Evolutionary conservation across 2,888 invertebrate genomes (phyloP).

Genomic region (Polietes domitor): DNA sequence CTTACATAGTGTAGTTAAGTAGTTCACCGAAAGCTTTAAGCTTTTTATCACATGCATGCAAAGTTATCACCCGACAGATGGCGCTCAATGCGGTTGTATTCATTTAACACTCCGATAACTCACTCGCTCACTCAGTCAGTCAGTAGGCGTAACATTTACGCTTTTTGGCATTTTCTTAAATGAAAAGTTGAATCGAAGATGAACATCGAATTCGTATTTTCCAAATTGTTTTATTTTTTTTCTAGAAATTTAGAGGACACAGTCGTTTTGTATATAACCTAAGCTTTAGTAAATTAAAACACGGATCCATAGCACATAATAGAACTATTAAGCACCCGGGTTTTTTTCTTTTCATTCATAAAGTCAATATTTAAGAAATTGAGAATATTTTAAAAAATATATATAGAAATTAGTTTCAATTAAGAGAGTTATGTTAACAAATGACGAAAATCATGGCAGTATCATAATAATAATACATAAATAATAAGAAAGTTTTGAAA

Average conservation of each 20-base stretch:
- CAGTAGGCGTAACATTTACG: constrained; percentile 77
- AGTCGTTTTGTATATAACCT: constrained; percentile 59
- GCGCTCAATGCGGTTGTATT: constrained; percentile 48
- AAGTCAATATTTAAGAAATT: constrained; percentile 27
- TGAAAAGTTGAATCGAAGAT: constrained; percentile 12
- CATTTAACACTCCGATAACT: constrained; percentile 69
- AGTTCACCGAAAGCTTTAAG: constrained; percentile 29
- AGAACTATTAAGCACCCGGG: background rate
- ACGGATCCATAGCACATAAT: constrained; percentile 34
- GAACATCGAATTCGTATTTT: background rate
- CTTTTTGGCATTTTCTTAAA: constrained; percentile 63
- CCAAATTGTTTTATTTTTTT: background rate
- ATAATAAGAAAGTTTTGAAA: background rate
- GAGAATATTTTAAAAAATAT: background rate
- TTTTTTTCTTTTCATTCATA: background rate
- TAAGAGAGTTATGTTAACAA: background rate
- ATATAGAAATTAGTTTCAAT: constrained; percentile 29
- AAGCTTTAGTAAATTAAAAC: constrained; percentile 60
- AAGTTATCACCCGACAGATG: constrained; percentile 25
- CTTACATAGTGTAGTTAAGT: too few species aligned
- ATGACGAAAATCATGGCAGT: background rate
- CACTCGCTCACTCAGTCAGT: constrained; percentile 72
- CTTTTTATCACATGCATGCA: background rate
- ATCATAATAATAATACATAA: too few species aligned
- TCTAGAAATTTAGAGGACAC: background rate